These are phyloP conservation scores for Hippocampus barbouri DNA, from an alignment of 2,113 vertebrate species.

Conservation along the genomic window DNA sequence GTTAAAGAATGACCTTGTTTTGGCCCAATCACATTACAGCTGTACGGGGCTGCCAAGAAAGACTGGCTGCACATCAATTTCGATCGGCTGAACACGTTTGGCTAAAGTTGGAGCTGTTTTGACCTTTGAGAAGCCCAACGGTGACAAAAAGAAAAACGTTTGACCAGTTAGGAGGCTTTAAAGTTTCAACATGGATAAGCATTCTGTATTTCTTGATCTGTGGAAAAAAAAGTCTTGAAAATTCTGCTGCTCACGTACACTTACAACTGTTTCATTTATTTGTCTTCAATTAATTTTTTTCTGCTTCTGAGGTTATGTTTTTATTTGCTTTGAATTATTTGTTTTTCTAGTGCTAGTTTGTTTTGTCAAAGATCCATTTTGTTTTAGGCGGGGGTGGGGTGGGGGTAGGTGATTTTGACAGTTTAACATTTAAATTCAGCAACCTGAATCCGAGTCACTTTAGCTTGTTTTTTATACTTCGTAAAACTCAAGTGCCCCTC, in stretches of 20 bases:
- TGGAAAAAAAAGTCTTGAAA: not conserved
- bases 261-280: not conserved
- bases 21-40: conserved; percentile 64
- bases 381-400: too few relatives aligned
- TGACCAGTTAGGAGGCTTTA: not conserved
- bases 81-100: conserved; percentile 71
- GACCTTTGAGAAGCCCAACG: conserved; percentile 56
- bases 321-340: too few relatives aligned
- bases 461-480: not conserved
- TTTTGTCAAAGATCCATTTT: too few relatives aligned
- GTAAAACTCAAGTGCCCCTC: not conserved
- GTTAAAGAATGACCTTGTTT: conserved; percentile 53
- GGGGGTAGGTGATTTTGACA: too few relatives aligned
- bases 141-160: conserved; percentile 17
- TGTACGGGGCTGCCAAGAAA: conserved; percentile 65
- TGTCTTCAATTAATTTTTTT: not conserved
- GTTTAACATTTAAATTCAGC: not conserved
- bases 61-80: conserved; percentile 58
- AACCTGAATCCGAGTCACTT: not conserved
- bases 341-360: too few relatives aligned
- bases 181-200: not conserved
- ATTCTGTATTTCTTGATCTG: not conserved
- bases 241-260: not conserved
- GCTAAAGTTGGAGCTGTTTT: conserved; percentile 67
- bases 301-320: too few relatives aligned